Conservation (phyloP, 2,113 vertebrate species). For the Scophthalmus maximus region DNA sequence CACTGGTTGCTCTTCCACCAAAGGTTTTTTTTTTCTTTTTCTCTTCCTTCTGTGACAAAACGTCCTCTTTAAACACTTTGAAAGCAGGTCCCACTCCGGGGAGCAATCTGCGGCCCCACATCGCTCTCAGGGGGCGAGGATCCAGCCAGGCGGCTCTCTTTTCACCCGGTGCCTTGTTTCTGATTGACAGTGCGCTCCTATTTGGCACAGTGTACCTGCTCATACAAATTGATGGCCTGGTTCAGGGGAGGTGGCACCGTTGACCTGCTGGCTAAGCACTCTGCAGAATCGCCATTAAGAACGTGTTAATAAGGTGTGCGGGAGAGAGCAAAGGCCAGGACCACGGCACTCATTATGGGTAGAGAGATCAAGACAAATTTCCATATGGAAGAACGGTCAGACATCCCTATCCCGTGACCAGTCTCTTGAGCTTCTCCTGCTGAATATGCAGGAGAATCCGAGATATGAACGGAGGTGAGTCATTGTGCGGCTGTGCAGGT, state of each 20-base stretch:
- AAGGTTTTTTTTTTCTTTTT: neutral
- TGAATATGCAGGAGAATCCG: constrained; percentile 46
- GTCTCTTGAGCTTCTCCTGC: constrained; percentile 17
- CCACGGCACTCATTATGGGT: constrained; percentile 58
- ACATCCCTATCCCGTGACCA: constrained; percentile 3
- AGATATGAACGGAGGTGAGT: constrained; percentile 14
- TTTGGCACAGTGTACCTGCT: constrained; percentile 6
- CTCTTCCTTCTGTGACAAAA: constrained; percentile 14
- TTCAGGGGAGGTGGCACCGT: constrained; percentile 55
- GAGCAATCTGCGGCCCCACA: constrained; percentile 37
- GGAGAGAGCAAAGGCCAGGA: constrained; percentile 39
- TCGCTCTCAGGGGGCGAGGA: constrained; percentile 23
- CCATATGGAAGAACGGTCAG: constrained; percentile 23
- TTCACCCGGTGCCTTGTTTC: constrained; percentile 1
- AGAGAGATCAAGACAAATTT: constrained; percentile 45
- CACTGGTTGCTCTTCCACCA: neutral
- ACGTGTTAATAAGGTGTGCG: constrained; percentile 69
- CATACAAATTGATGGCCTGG: constrained; percentile 57
- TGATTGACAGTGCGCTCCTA: constrained; percentile 61
- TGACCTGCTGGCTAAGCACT: constrained; percentile 69
- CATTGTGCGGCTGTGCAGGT: neutral
- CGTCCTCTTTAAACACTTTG: constrained; percentile 25
- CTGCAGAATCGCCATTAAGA: constrained; percentile 62
- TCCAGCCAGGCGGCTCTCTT: neutral
- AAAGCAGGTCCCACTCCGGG: constrained; percentile 49